phyloP scores from a whole-genome alignment of 2,888 invertebrate genomes.

The Neoitamus cyanurus region DNA sequence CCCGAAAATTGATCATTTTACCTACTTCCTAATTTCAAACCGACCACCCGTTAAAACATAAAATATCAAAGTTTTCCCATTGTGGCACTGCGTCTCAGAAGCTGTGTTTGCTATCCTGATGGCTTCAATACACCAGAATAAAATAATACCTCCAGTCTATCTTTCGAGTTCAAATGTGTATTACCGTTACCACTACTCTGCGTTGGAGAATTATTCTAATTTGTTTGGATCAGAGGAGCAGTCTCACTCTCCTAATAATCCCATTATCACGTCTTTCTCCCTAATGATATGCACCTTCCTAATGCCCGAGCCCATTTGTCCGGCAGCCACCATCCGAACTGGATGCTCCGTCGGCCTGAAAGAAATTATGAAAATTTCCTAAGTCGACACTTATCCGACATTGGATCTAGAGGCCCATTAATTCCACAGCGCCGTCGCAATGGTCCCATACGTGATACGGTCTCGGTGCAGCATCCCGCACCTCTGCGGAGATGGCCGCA shows the following conservation, averaged over 20 bases:
- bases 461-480: background rate
- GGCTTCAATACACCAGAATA: too few relatives aligned
- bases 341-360: background rate
- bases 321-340: background rate
- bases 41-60: too few relatives aligned
- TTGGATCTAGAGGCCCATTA: conserved; percentile 36
- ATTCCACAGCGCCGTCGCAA: conserved; percentile 23
- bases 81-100: too few relatives aligned
- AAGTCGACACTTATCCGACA: conserved; percentile 46
- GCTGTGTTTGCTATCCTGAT: too few relatives aligned
- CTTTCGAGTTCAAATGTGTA: too few relatives aligned
- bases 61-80: too few relatives aligned
- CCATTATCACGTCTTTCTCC: conserved; percentile 33
- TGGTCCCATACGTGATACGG: conserved; percentile 13
- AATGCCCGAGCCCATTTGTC: background rate
- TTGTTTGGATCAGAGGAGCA: background rate
- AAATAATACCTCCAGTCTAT: too few relatives aligned
- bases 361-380: conserved; percentile 44
- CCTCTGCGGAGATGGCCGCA: background rate
- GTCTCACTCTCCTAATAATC: background rate
- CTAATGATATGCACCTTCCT: conserved; percentile 10
- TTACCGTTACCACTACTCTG: too few relatives aligned
- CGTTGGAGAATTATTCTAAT: background rate
- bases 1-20: too few relatives aligned
- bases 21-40: too few relatives aligned